Evolutionary conservation across 2,888 invertebrate species (phyloP), one percentile per base, ranked within the genome.

Genomic region (Dynastes maya): DNA sequence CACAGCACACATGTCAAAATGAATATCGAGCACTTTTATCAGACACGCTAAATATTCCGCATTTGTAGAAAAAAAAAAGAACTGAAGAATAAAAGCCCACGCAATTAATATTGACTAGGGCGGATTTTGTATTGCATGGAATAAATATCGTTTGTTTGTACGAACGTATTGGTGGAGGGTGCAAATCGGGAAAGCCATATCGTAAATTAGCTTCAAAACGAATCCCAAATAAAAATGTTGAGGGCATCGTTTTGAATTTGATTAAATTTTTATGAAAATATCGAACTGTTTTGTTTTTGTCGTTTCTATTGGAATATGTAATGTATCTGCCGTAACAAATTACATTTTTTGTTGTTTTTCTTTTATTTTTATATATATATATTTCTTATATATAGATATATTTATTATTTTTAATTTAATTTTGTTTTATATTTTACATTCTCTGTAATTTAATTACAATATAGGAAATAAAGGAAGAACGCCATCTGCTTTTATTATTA

Each of bases 11-110:
- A 67, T 22, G 68, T 70, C 68, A 49, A 29, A 70, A 70, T 70
- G 68, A 70, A 70, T 70, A 70, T 70, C 27, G 51, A 53, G 45
- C 68, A 53, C 51, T 29, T 70, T 70, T 53, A 70, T 70, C 29
- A 27, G 51, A n/a, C 68, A 70, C 53, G 68, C 68, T 70, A 70
- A 70, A 70, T 53, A 29, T 70, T 29, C 32, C 16, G 27, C 51
- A n/a, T 51, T 70, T 70, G 13, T 6, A 16, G 51, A 8, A 22
- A 70, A 70, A 70, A 70, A 49, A 70, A 11, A 53, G 29, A 29
- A 53, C 51, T 1, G 16, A n/a, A 2, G n/a, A 53, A 53, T 53
- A 70, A 51, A 70, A 70, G 53, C 68, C 8, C 68, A 70, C 68
- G 51, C 68, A 70, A 53, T 70, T 70, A 70, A 51, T 51, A 70